Conservation (phyloP, 2,888 invertebrate species). For the Lasioglossum malachurum region DNA sequence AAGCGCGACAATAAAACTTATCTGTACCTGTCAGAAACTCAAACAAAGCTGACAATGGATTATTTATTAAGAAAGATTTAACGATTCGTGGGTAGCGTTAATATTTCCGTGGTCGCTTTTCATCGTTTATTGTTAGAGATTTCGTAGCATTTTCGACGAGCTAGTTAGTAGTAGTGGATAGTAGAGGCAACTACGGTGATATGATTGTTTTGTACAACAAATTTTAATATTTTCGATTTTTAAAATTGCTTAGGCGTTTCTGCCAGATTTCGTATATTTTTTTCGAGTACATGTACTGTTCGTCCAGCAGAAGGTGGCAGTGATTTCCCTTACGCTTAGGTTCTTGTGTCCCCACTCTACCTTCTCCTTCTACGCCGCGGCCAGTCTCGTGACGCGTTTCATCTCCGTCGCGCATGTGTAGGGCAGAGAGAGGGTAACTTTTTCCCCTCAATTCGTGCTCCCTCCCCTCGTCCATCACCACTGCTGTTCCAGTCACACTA, state of each 20-base stretch:
- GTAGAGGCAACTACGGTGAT: constrained; percentile 82
- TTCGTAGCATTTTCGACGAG: constrained; percentile 72
- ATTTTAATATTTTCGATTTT: background rate
- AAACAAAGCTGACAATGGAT: background rate
- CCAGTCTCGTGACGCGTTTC: no score
- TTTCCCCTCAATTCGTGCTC: no score
- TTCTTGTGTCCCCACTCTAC: no score
- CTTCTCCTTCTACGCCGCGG: no score
- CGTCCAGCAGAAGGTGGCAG: no score
- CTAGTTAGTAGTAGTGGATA: constrained; percentile 71
- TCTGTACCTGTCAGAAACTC: background rate
- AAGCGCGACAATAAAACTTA: background rate
- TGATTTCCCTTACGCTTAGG: no score
- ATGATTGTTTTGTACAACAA: constrained; percentile 73
- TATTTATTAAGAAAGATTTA: background rate
- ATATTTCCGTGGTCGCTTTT: background rate
- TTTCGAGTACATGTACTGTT: background rate
- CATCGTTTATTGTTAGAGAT: constrained; percentile 38
- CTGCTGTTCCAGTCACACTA: no score
- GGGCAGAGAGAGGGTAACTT: no score
- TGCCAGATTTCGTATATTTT: background rate
- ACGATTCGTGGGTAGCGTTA: background rate
- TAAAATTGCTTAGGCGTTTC: background rate
- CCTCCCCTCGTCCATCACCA: no score
- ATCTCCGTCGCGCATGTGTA: no score